Evolutionary conservation across 2,797 vertebrate species (phyloP), one percentile per base, ranked within the genome.

Genomic region (Hozukius guyotensis): DNA sequence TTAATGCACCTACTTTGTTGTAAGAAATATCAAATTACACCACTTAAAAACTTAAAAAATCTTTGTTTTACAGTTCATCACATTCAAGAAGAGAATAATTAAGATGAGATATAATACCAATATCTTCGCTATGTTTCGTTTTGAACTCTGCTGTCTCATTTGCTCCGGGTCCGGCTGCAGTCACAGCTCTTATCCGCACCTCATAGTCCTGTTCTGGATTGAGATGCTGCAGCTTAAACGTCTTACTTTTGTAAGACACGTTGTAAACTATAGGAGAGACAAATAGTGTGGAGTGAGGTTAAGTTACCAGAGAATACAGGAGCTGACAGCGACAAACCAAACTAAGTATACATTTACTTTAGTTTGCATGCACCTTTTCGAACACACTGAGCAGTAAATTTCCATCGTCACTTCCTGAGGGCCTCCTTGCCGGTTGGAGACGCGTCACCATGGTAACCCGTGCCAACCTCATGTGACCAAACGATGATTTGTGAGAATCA

Each of bases 171-270:
- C 94, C 95, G 4, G 88, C 92, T 5, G 3, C 14, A 18, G 85
- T 95, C 69, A 94, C 90, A 13, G 94, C 96, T 34, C 81, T 81
- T 64, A 96, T 90, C 94, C 94, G 94, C 32, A 88, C 85, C 24
- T 81, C 34, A 36, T 96, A 95, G 1, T 83, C 13, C 60, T 86
- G 79, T 22, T 46, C 85, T 14, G 92, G 89, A 25, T 52, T 75
- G 20, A 96, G 92, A 11, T 53, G 0, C 7, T 0, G 4, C 63
- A 93, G 52, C 6, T 9, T 2, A 4, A 64, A 84, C 1, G 73
- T 87, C 14, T 6, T 3, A 8, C 22, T 60, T 63, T 55, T 8
- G 1, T 63, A 59, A 38, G 36, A 38, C 55, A 94, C 86, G 13
- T 87, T 89, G 81, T 68, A 62, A 68, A 87, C 95, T 94, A 18